A percentile compares a stretch with the other conserved stretches of the same genome.
phyloP scores from a whole-genome alignment of 2,888 invertebrate species.

The Microctonus aethiopoides region DNA sequence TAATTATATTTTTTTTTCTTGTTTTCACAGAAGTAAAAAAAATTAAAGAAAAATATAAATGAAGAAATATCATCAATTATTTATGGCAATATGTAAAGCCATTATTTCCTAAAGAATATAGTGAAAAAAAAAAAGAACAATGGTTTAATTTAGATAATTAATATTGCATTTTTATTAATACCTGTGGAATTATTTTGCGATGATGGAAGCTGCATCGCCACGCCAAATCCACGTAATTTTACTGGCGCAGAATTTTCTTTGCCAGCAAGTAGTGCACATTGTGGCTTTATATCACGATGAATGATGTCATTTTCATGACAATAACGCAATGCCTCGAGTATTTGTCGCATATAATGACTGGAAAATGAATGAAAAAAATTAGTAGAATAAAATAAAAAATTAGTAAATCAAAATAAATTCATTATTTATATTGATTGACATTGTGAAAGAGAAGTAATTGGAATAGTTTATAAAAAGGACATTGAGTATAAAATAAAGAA shows the following conservation, averaged over 20 bases:
- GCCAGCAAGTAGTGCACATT: constrained; percentile 94
- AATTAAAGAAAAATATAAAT: too few species aligned
- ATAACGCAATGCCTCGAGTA: constrained; percentile 95
- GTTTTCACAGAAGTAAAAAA: too few species aligned
- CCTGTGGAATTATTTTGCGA: constrained; percentile 76
- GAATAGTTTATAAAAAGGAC: too few species aligned
- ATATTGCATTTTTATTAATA: constrained; percentile 52
- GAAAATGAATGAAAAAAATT: constrained; percentile 52
- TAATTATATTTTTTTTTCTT: not conserved
- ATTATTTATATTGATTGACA: not conserved
- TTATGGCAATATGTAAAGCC: too few species aligned
- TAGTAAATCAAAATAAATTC: not conserved
- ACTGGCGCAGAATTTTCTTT: constrained; percentile 98
- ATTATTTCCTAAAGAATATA: not conserved
- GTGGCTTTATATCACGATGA: constrained; percentile 97
- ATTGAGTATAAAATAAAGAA: not conserved
- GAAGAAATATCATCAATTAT: too few species aligned
- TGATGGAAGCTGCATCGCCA: constrained; percentile 92
- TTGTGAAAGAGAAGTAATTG: too few species aligned
- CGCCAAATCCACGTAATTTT: constrained; percentile 97
- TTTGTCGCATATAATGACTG: constrained; percentile 99
- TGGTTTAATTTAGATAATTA: not conserved
- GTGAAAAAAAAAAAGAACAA: not conserved
- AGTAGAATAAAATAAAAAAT: not conserved
- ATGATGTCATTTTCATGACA: constrained; percentile 98